Evolutionary conservation across 2,797 vertebrate genomes (phyloP).

Genomic region (Morus bassanus): DNA sequence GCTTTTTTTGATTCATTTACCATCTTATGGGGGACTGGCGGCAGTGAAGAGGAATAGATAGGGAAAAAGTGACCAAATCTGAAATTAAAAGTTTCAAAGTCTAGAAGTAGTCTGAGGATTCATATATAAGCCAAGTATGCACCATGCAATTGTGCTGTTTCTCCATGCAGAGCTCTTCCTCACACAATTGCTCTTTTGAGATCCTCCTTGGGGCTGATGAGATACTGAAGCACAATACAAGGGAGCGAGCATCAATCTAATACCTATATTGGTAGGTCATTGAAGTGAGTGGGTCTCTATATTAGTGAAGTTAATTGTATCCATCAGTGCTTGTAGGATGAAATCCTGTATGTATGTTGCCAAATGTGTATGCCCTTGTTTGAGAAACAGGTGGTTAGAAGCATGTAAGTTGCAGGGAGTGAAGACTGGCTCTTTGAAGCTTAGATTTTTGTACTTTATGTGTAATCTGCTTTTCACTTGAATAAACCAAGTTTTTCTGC

Average conservation of each 20-base stretch:
- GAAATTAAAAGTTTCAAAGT: neutral
- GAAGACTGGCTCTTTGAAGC: neutral
- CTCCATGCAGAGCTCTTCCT: neutral
- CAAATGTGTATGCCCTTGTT: neutral
- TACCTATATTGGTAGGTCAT: neutral
- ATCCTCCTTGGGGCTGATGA: neutral
- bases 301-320: neutral
- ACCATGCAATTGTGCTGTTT: neutral
- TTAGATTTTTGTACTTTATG: neutral
- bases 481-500: neutral
- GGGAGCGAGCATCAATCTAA: neutral
- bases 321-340: neutral
- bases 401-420: neutral
- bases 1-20: neutral
- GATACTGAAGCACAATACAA: neutral
- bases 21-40: accelerated
- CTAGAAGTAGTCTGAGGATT: neutral
- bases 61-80: neutral
- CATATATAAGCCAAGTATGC: neutral
- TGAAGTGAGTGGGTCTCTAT: neutral
- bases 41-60: neutral
- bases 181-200: neutral
- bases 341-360: neutral
- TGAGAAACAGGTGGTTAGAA: neutral
- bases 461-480: neutral